A percentile compares a stretch with the other conserved stretches of the same genome.
These are phyloP conservation scores for Drosophila serrata DNA, from an alignment of 1,140 invertebrate genomes.

Conservation along the genomic window DNA sequence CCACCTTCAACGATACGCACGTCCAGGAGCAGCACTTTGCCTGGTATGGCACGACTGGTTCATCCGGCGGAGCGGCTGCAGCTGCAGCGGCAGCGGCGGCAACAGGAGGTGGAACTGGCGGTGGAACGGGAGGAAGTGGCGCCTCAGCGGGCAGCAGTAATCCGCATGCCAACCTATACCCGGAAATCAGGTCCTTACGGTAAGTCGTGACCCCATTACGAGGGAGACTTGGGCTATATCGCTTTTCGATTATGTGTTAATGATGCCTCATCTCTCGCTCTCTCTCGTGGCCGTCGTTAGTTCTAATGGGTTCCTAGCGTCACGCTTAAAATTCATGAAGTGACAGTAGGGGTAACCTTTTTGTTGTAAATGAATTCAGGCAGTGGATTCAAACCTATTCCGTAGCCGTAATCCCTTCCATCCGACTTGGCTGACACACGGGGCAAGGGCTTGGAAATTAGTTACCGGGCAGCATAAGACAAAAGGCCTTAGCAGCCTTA, in stretches of 20 bases:
- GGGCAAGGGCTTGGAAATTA: constrained; percentile 50
- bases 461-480: constrained; percentile 34
- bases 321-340: constrained; percentile 75
- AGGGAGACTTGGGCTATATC: constrained; percentile 50
- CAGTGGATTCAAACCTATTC: constrained; percentile 20
- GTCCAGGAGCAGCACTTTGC: constrained; percentile 93
- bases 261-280: constrained; percentile 60
- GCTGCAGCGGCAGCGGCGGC: constrained; percentile 41
- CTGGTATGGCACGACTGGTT: constrained; percentile 91
- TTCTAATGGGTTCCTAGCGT: constrained; percentile 46
- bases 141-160: constrained; percentile 57
- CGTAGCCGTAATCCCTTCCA: constrained; percentile 17
- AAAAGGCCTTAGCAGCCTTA: constrained; percentile 16
- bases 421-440: constrained; percentile 8
- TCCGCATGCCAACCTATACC: constrained; percentile 89
- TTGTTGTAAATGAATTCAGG: no score
- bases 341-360: constrained; percentile 48
- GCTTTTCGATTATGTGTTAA: constrained; percentile 82
- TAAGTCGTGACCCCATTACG: constrained; percentile 85
- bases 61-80: constrained; percentile 50
- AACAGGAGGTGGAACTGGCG: constrained; percentile 2
- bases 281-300: constrained; percentile 59
- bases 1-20: constrained; percentile 94
- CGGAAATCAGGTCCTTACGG: constrained; percentile 92
- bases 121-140: constrained; percentile 10